Conservation (phyloP, 2,888 invertebrate species). For the Tanypteryx hageni region DNA sequence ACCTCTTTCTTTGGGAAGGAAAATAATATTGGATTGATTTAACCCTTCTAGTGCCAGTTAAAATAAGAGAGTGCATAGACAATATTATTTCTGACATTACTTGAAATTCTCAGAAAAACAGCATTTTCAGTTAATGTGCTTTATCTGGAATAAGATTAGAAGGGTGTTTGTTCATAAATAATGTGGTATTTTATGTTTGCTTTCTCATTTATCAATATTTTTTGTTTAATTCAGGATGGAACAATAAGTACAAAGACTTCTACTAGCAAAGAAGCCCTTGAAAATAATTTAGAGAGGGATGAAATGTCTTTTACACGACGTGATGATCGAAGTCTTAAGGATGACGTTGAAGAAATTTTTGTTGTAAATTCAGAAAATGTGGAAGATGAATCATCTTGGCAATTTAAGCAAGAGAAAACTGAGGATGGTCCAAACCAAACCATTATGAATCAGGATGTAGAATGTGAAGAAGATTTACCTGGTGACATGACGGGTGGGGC, state of each 20-base stretch:
- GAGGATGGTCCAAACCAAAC: not conserved
- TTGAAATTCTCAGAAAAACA: no score
- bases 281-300: slow-evolving; percentile 51
- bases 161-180: no score
- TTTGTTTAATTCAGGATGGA: not conserved
- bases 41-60: no score
- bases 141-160: no score
- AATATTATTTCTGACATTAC: no score
- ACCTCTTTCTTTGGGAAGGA: no score
- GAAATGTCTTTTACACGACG: slow-evolving; percentile 23
- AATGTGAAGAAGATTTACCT: not conserved
- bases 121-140: no score
- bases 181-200: no score
- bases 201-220: no score
- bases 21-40: no score
- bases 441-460: not conserved
- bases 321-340: slow-evolving; percentile 23
- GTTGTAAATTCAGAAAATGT: not conserved
- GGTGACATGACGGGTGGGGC: slow-evolving; percentile 52
- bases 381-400: slow-evolving; percentile 12
- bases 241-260: slow-evolving; percentile 38
- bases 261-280: slow-evolving; percentile 35
- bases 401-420: not conserved
- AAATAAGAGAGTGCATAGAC: no score
- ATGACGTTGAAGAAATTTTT: not conserved